Evolutionary conservation across 2,888 invertebrate species (phyloP).

Genomic region (Orthosia gothica): DNA sequence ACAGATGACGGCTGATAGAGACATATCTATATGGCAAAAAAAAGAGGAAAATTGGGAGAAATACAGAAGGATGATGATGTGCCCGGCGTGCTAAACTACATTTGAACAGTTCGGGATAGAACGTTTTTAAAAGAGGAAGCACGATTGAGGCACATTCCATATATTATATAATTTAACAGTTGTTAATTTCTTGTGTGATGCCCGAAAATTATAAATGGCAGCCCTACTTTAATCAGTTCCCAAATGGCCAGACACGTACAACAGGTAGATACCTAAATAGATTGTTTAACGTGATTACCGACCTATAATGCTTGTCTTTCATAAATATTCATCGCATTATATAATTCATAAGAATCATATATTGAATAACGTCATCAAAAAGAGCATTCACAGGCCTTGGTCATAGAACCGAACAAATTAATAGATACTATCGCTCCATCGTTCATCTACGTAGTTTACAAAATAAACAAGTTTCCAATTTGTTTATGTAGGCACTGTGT

Average conservation of each 20-base stretch:
- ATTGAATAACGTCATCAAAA: slow-evolving; percentile 4
- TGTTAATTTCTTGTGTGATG: background rate
- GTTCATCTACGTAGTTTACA: background rate
- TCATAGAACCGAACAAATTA: background rate
- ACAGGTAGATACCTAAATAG: slow-evolving; percentile 38
- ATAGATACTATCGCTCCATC: background rate
- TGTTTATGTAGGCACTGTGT: slow-evolving; percentile 7
- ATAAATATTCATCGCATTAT: slow-evolving; percentile 36
- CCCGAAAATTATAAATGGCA: slow-evolving; percentile 11
- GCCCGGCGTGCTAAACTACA: background rate
- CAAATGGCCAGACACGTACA: slow-evolving; percentile 44
- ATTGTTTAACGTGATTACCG: slow-evolving; percentile 40
- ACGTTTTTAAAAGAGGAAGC: background rate
- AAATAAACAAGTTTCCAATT: slow-evolving; percentile 25
- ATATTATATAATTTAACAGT: background rate
- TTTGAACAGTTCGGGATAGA: background rate
- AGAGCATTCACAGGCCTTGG: background rate
- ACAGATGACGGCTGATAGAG: background rate
- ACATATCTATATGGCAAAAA: background rate
- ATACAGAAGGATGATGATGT: background rate
- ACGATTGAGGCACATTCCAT: background rate
- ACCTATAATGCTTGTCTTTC: slow-evolving; percentile 31
- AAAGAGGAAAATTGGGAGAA: background rate
- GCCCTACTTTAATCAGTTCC: slow-evolving; percentile 43
- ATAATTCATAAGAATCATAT: background rate